phyloP scores from a whole-genome alignment of 30 jellyfish, hydroid and myxozoan genomes.

The Hydra vulgaris region DNA sequence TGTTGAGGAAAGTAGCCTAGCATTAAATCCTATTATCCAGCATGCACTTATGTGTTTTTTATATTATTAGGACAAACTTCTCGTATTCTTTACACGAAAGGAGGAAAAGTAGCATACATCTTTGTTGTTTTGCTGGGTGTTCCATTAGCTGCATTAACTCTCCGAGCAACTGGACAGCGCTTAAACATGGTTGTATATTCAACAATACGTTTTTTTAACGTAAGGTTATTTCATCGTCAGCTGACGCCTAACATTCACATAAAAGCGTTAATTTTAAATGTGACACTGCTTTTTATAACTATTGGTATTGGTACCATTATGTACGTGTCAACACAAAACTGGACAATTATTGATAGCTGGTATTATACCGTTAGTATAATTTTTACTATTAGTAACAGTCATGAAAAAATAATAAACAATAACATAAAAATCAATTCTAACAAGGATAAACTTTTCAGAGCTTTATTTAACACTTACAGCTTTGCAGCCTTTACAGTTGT shows the following conservation, averaged over 20 bases:
- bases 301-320: conserved; percentile 40
- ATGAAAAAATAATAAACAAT: conserved; percentile 46
- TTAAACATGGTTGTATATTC: conserved; percentile 70
- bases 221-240: conserved; percentile 71
- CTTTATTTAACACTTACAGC: conserved; percentile 45
- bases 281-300: conserved; percentile 41
- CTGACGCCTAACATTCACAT: conserved; percentile 76
- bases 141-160: conserved; percentile 70
- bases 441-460: conserved; percentile 60
- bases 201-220: conserved; percentile 77
- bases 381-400: conserved; percentile 77
- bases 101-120: conserved; percentile 74
- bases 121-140: conserved; percentile 78
- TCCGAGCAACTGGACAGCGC: conserved; percentile 98
- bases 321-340: conserved; percentile 66
- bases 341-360: conserved; percentile 57
- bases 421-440: conserved; percentile 44
- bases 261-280: conserved; percentile 66
- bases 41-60: no score
- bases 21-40: no score
- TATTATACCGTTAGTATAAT: conserved; percentile 52
- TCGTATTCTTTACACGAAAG: conserved; percentile 44
- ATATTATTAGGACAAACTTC: conserved; percentile 75
- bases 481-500: conserved; percentile 70
- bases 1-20: no score